A percentile compares a stretch with the other conserved stretches of the same genome.
Conservation (phyloP, 2,888 invertebrate species). For the Tenodera sinensis region DNA sequence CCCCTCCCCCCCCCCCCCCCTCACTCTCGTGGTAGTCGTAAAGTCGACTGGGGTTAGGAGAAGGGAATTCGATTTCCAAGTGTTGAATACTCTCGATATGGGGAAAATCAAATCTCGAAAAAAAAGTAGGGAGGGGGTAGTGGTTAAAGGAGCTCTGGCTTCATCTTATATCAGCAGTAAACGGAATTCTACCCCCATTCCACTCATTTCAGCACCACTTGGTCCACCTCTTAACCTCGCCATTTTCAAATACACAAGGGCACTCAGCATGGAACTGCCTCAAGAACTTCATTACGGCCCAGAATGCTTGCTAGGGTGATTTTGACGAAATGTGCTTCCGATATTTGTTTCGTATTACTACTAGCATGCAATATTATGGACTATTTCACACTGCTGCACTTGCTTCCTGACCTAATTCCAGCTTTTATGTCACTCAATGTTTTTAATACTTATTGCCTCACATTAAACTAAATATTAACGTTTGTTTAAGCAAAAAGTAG, state of each 20-base stretch:
- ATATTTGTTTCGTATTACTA: background rate
- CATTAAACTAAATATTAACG: too few species aligned
- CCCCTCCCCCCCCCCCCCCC: background rate
- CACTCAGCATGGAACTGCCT: background rate
- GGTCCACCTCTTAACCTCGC: constrained; percentile 1
- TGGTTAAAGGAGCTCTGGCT: background rate
- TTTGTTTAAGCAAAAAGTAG: too few species aligned
- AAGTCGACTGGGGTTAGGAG: background rate
- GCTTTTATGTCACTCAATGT: too few species aligned
- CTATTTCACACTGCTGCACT: too few species aligned
- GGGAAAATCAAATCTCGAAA: constrained; percentile 27
- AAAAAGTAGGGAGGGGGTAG: background rate
- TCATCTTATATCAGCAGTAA: background rate
- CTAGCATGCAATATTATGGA: too few species aligned
- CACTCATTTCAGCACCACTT: constrained; percentile 10
- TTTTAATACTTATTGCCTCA: too few species aligned
- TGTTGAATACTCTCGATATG: constrained; percentile 28
- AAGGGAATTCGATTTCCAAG: constrained; percentile 29
- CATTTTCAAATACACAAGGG: constrained; percentile 3
- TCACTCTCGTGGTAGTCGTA: background rate
- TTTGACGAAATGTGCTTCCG: background rate
- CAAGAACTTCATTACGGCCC: background rate
- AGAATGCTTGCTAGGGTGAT: background rate
- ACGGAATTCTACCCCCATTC: constrained; percentile 6
- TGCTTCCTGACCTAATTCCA: too few species aligned